Conservation (phyloP, 1,140 invertebrate species). For the Mamestra configurata region DNA sequence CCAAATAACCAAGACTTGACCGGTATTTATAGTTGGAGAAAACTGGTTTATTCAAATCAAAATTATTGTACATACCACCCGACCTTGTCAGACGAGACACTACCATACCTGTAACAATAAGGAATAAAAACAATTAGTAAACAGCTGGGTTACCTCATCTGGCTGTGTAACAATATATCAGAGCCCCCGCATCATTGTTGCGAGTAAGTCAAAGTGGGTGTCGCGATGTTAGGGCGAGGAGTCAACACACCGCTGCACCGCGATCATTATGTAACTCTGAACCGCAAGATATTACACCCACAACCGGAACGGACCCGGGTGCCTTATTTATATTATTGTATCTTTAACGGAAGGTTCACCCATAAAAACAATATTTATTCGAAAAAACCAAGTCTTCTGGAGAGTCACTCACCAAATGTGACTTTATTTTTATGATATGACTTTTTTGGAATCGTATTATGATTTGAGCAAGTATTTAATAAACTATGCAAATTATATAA, state of each 20-base stretch:
- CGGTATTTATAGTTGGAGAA: background rate
- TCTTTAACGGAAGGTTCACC: constrained; percentile 25
- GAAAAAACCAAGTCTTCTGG: constrained; percentile 8
- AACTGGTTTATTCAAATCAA: constrained; percentile 27
- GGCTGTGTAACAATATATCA: constrained; percentile 66
- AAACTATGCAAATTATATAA: constrained; percentile 24
- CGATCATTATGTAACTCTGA: constrained; percentile 36
- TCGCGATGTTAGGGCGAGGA: constrained; percentile 49
- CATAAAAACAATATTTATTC: constrained; percentile 38
- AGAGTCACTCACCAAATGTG: background rate
- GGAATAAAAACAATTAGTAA: constrained; percentile 77
- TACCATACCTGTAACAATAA: constrained; percentile 78
- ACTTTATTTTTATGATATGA: background rate
- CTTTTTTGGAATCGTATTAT: constrained; percentile 24
- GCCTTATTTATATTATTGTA: constrained; percentile 45
- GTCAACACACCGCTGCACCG: constrained; percentile 31
- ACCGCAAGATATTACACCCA: constrained; percentile 46
- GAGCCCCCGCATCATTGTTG: constrained; percentile 80
- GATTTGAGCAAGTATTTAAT: constrained; percentile 25
- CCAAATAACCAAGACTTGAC: background rate
- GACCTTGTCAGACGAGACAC: constrained; percentile 54
- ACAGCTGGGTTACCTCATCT: constrained; percentile 71
- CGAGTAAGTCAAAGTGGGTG: constrained; percentile 69
- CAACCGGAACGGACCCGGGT: constrained; percentile 28
- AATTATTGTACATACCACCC: constrained; percentile 10